Evolutionary conservation across 2,797 vertebrate species (phyloP).

Genomic region (Pristis pectinata): DNA sequence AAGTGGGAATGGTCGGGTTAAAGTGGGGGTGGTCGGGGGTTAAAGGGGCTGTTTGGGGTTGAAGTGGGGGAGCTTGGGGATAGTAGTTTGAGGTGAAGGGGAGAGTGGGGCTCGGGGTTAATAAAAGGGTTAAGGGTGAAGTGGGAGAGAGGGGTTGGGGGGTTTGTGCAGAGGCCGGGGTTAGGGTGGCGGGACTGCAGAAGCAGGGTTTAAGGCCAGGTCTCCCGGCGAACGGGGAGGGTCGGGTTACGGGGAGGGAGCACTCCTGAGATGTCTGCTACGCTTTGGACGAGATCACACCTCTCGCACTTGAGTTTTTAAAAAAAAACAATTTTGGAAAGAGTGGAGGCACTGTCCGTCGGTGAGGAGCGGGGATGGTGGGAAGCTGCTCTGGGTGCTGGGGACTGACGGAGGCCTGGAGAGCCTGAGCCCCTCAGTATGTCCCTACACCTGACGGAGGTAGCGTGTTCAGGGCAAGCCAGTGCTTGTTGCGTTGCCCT

Average conservation of each 20-base stretch:
- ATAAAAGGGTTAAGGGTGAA: neutral
- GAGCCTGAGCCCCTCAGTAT: too few relatives aligned
- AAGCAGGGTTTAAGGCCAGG: slow-evolving; percentile 21
- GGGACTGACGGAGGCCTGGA: neutral
- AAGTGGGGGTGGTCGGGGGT: slow-evolving; percentile 45
- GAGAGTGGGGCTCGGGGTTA: too few relatives aligned
- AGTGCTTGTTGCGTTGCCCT: too few relatives aligned
- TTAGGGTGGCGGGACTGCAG: slow-evolving; percentile 43
- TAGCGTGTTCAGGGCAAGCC: too few relatives aligned
- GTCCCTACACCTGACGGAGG: too few relatives aligned
- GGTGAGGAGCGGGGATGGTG: neutral
- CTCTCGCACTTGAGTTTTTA: too few relatives aligned
- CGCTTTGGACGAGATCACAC: slow-evolving; percentile 31
- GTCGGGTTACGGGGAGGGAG: neutral
- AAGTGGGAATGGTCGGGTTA: slow-evolving; percentile 41
- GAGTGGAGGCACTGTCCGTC: rapidly evolving
- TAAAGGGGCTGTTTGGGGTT: slow-evolving; percentile 39
- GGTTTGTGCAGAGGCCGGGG: slow-evolving; percentile 53
- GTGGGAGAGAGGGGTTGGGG: neutral
- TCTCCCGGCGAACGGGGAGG: slow-evolving; percentile 39
- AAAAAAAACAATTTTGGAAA: neutral
- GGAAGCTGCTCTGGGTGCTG: neutral
- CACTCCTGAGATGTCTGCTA: too few relatives aligned
- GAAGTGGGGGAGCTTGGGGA: neutral
- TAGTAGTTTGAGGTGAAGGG: neutral